Percentiles rank a stretch among this genome's conserved stretches.
Evolutionary conservation across 2,888 invertebrate species (phyloP).

Genomic region (Dynastes hyllus): DNA sequence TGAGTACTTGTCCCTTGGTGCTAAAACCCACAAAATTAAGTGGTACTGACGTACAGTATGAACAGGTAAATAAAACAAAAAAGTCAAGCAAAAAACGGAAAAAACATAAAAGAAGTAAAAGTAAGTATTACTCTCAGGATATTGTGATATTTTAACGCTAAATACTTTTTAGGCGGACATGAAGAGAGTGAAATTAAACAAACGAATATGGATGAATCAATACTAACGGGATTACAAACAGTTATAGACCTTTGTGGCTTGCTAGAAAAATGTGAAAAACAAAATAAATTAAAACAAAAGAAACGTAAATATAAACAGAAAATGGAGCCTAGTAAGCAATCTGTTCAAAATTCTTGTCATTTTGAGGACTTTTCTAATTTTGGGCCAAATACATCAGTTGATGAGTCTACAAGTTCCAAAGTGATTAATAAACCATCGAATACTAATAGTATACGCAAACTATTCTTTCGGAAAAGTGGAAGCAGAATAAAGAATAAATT

Average conservation of each 20-base stretch:
- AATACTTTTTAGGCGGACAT: slow-evolving; percentile 4
- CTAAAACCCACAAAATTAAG: slow-evolving; percentile 36
- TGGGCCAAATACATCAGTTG: background rate
- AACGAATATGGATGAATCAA: slow-evolving; percentile 60
- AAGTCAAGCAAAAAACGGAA: slow-evolving; percentile 16
- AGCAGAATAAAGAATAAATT: slow-evolving; percentile 2
- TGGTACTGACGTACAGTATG: background rate
- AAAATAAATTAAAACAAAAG: slow-evolving; percentile 16
- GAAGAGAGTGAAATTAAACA: background rate
- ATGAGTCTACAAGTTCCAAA: background rate
- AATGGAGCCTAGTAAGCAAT: background rate
- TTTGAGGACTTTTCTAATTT: background rate
- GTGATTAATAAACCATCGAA: background rate
- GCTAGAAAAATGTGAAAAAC: slow-evolving; percentile 27
- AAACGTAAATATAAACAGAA: slow-evolving; percentile 6
- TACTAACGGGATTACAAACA: slow-evolving; percentile 64
- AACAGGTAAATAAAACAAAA: slow-evolving; percentile 12
- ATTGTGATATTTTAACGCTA: background rate
- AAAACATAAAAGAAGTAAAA: slow-evolving; percentile 11
- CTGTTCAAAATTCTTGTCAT: background rate
- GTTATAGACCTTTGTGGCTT: slow-evolving; percentile 58
- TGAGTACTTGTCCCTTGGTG: slow-evolving; percentile 10
- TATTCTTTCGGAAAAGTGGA: slow-evolving; percentile 16
- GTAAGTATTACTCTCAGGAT: background rate
- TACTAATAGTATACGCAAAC: slow-evolving; percentile 5